Base-by-base conservation (phyloP, 2,113 vertebrate genomes). In the Myxocyprinus asiaticus region DNA sequence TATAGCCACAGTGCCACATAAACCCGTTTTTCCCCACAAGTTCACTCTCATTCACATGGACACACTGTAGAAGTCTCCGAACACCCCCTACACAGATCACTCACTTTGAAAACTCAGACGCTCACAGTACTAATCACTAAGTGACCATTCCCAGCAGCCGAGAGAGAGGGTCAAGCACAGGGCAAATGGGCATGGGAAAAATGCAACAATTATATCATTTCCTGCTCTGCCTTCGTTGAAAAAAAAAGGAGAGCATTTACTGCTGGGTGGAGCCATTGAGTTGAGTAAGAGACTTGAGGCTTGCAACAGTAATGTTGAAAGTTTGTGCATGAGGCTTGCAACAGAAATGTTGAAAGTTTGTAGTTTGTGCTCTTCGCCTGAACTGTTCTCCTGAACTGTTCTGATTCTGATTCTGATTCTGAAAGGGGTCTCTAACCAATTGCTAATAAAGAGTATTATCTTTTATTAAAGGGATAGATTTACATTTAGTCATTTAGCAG, bases 121-220 rank as follows among this genome's bases (percentile, higher is more conserved):
- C 83, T 81, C 69, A 74, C 75, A 84, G 70, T 79, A 81, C 82
- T 79, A 77, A 90, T 86, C 85, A 85, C 83, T 87, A 77, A 62
- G 67, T 66, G 71, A 69, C 56, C 78, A 82, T 85, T 82, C 89
- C 91, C 89, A 14, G 86, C 88, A 9, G 84, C 86, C 81, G 86
- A 77, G 58, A 62, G 9, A 79, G 56, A 69, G 86, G 93, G 88
- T 91, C 93, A 92, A 58, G 83, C 88, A 82, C 1, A 77, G 85
- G 88, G 55, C 87, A 90, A 86, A 87, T 84, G 90, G 90, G 85
- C 89, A 91, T 87, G 86, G 68, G 85, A 90, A 91, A 91, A 87
- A 88, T 90, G 87, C 84, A 88, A 84, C 87, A 85, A 84, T 94
- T 89, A 82, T 87, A 89, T 93, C 85, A 93, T 94, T 94, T 94